Evolutionary conservation across 2,113 vertebrate genomes (phyloP).

Genomic region (Pogonocichla stellata): DNA sequence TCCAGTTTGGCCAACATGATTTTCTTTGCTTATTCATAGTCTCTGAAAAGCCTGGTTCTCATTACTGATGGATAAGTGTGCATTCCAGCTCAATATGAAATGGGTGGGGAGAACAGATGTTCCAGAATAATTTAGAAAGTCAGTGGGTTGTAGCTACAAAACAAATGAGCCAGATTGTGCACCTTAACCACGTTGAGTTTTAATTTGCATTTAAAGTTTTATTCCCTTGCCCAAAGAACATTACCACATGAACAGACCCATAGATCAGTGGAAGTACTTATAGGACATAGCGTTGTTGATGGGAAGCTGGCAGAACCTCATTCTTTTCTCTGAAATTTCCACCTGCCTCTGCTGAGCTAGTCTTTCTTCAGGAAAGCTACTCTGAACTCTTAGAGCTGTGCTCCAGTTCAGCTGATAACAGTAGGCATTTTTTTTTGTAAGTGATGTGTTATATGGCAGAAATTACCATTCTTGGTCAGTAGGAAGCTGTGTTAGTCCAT

Average conservation of each 20-base stretch:
- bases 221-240: not conserved
- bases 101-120: constrained; percentile 34
- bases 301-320: not conserved
- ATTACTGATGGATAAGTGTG: not conserved
- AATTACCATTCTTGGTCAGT: not conserved
- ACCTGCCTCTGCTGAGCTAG: not conserved
- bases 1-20: not conserved
- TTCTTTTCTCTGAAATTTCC: not conserved
- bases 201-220: constrained; percentile 2
- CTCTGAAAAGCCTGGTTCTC: not conserved
- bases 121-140: constrained; percentile 18
- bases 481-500: not conserved
- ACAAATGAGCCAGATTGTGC: not conserved
- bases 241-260: not conserved
- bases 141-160: not conserved
- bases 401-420: not conserved
- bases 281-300: rapidly evolving
- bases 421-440: not conserved
- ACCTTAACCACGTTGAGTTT: not conserved
- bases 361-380: not conserved
- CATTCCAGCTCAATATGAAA: not conserved
- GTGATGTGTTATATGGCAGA: not conserved
- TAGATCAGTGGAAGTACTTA: not conserved
- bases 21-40: not conserved
- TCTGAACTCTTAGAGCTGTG: not conserved